Percentiles rank a stretch among this genome's conserved stretches.
phyloP scores from a whole-genome alignment of 1,140 invertebrate genomes.

The Nomia melanderi region DNA sequence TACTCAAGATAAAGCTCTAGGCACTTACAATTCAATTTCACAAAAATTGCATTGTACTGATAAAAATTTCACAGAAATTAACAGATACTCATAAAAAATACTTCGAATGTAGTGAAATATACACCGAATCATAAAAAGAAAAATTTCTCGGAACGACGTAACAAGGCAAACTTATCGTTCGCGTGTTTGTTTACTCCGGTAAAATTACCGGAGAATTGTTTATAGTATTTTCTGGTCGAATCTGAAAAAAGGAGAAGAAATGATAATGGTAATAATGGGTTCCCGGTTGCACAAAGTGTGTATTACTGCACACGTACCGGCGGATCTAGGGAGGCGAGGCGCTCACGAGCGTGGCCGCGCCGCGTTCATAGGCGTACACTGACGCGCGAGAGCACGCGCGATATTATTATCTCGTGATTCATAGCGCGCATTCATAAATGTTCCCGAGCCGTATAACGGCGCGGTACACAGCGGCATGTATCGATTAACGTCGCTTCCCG shows the following conservation, averaged over 20 bases:
- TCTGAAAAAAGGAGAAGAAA: constrained; percentile 45
- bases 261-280: constrained; percentile 31
- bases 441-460: constrained; percentile 64
- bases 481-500: constrained; percentile 76
- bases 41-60: no score
- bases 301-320: constrained; percentile 38
- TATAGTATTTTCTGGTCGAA: not conserved
- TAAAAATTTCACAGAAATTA: no score
- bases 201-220: constrained; percentile 32
- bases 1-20: no score
- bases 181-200: not conserved
- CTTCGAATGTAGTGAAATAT: no score
- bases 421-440: constrained; percentile 77
- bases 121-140: no score
- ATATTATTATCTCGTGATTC: constrained; percentile 77
- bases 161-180: no score
- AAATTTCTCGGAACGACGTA: no score
- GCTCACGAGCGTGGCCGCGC: constrained; percentile 11
- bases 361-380: not conserved
- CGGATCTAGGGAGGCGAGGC: constrained; percentile 48
- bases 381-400: constrained; percentile 45
- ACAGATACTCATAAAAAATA: no score
- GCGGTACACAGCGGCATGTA: constrained; percentile 68
- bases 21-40: no score
- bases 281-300: constrained; percentile 10